Evolutionary conservation across 2,888 invertebrate species (phyloP).

Genomic region (Chydorus sphaericus): DNA sequence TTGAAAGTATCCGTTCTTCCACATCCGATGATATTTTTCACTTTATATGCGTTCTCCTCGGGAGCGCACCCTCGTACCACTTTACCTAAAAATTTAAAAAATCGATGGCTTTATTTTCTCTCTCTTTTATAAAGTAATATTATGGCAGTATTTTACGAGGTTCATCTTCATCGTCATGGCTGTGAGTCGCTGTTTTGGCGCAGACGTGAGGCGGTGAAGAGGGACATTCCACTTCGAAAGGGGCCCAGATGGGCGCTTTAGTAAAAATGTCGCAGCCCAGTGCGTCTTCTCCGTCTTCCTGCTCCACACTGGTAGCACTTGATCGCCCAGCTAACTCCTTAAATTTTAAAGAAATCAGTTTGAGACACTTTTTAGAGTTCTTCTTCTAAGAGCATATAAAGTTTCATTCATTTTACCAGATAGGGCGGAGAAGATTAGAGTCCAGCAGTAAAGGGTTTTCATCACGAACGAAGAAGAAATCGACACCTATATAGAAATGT

Average conservation of each 20-base stretch:
- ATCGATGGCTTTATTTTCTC: too few species aligned
- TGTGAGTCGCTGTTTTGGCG: conserved; percentile 14
- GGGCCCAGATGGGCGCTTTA: conserved; percentile 15
- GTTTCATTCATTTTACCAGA: too few species aligned
- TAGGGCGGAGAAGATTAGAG: too few species aligned
- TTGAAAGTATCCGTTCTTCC: conserved; percentile 11
- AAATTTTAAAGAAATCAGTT: not conserved
- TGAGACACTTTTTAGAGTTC: not conserved
- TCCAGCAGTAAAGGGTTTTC: too few species aligned
- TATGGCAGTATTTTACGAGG: conserved; percentile 8
- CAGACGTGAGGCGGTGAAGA: conserved; percentile 15
- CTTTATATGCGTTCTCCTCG: conserved; percentile 6
- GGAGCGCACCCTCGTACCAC: conserved; percentile 17
- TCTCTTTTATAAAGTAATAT: too few species aligned
- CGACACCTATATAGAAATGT: too few species aligned
- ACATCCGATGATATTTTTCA: conserved; percentile 16
- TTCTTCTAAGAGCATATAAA: too few species aligned
- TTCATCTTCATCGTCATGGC: conserved; percentile 8
- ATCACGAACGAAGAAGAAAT: too few species aligned
- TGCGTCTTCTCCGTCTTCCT: conserved; percentile 4
- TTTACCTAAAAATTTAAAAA: too few species aligned
- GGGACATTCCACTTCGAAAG: conserved; percentile 18
- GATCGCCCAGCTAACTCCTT: conserved; percentile 9
- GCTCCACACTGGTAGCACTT: conserved; percentile 19
- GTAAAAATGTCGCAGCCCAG: conserved; percentile 17